Conservation (phyloP, 2,888 invertebrate genomes). For the Dryobota labecula region DNA sequence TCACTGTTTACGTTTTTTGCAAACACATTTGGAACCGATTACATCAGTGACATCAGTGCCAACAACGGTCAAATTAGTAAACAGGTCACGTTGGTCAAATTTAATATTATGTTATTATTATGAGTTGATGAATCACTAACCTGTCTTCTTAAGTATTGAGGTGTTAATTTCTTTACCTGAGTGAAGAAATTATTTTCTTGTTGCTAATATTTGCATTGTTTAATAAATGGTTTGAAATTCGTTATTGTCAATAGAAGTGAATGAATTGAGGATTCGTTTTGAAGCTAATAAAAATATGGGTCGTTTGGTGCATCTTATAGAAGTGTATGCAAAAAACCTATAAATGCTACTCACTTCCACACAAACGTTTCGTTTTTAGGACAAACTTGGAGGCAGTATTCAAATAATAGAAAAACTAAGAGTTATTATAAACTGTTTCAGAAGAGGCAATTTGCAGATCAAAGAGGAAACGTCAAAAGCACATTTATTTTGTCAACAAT, state of each 20-base stretch:
- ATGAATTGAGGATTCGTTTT: too few relatives aligned
- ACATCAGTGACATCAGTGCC: conserved; percentile 30
- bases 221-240: too few relatives aligned
- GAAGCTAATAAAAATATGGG: not conserved
- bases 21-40: conserved; percentile 47
- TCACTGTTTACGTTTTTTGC: conserved; percentile 68
- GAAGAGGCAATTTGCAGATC: not conserved
- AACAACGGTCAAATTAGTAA: conserved; percentile 47
- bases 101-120: conserved; percentile 29
- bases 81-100: conserved; percentile 56
- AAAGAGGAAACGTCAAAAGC: not conserved
- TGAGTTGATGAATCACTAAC: conserved; percentile 57
- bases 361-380: not conserved
- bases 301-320: not conserved
- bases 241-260: too few relatives aligned
- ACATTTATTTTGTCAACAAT: not conserved
- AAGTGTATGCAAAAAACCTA: not conserved
- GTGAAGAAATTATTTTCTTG: not conserved
- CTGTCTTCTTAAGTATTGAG: conserved; percentile 20
- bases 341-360: not conserved
- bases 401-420: not conserved
- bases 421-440: not conserved
- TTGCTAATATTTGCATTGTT: not conserved
- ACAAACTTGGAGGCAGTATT: too few relatives aligned
- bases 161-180: conserved; percentile 30